phyloP scores from a whole-genome alignment of 2,113 vertebrate species.

The Atlantisia rogersi region DNA sequence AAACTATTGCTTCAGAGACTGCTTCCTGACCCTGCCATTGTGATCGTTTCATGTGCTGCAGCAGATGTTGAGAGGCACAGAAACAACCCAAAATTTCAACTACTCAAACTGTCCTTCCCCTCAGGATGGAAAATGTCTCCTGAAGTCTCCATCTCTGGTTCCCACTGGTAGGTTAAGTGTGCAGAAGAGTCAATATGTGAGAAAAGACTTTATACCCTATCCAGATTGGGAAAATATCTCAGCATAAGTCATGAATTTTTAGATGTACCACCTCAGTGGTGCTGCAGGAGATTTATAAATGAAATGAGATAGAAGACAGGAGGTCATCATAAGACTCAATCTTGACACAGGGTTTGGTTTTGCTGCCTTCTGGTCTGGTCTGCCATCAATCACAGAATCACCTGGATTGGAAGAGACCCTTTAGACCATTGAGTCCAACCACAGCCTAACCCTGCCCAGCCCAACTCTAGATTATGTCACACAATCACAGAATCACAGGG shows the following conservation, averaged over 20 bases:
- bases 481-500: too few relatives aligned
- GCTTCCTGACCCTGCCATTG: background rate
- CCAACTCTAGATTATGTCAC: too few relatives aligned
- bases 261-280: background rate
- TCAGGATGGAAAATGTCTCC: background rate
- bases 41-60: background rate
- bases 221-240: background rate
- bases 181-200: background rate
- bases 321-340: background rate
- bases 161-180: background rate
- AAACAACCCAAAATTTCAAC: background rate
- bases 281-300: background rate
- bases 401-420: too few relatives aligned
- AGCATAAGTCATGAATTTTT: background rate
- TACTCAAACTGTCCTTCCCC: background rate
- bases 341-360: background rate
- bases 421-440: too few relatives aligned
- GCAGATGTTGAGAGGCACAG: background rate
- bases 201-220: background rate
- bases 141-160: background rate
- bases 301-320: background rate
- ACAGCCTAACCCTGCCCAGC: too few relatives aligned
- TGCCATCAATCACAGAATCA: background rate
- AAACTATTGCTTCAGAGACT: background rate
- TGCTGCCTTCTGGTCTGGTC: background rate